Percentiles rank a stretch among this genome's conserved stretches.
phyloP scores from a whole-genome alignment of 2,888 invertebrate genomes.

The Xiphydria camelus region DNA sequence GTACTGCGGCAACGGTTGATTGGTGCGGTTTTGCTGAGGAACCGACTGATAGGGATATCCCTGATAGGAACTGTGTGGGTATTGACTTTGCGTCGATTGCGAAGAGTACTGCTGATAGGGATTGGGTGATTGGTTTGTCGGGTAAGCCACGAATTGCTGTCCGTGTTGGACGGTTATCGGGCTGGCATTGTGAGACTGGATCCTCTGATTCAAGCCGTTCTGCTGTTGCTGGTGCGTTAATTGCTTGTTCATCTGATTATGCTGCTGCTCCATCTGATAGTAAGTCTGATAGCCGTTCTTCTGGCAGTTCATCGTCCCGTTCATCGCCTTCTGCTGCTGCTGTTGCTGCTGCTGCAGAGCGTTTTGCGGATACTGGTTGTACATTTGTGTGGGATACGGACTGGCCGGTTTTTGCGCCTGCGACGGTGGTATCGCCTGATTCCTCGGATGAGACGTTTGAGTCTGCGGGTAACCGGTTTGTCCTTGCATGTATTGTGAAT shows the following conservation, averaged over 20 bases:
- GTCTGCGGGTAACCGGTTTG: conserved; percentile 40
- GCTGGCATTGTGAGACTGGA: conserved; percentile 45
- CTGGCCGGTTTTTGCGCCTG: conserved; percentile 51
- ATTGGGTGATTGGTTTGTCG: conserved; percentile 43
- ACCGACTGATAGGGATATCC: conserved; percentile 42
- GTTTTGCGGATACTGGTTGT: conserved; percentile 44
- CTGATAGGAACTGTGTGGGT: conserved; percentile 38
- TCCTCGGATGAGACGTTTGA: conserved; percentile 44
- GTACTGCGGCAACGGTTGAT: conserved; percentile 54
- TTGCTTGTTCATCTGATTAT: conserved; percentile 55
- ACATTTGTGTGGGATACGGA: conserved; percentile 47
- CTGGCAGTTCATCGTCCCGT: conserved; percentile 29
- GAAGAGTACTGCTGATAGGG: conserved; percentile 38
- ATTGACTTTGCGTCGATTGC: conserved; percentile 36
- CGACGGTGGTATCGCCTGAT: conserved; percentile 39
- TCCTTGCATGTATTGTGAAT: conserved; percentile 31
- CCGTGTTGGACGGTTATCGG: conserved; percentile 51
- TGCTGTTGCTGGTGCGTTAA: conserved; percentile 47
- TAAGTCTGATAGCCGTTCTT: conserved; percentile 46
- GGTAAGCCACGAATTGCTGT: conserved; percentile 42
- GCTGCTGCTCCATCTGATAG: conserved; percentile 52
- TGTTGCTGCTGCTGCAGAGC: conserved; percentile 47
- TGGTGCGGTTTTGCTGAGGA: conserved; percentile 39
- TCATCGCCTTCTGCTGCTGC: conserved; percentile 55
- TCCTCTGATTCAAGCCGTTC: conserved; percentile 39